A percentile compares a stretch with the other conserved stretches of the same genome.
These are phyloP conservation scores for Rotaria macrura DNA, from an alignment of 2,888 invertebrate species.

Conservation along the genomic window DNA sequence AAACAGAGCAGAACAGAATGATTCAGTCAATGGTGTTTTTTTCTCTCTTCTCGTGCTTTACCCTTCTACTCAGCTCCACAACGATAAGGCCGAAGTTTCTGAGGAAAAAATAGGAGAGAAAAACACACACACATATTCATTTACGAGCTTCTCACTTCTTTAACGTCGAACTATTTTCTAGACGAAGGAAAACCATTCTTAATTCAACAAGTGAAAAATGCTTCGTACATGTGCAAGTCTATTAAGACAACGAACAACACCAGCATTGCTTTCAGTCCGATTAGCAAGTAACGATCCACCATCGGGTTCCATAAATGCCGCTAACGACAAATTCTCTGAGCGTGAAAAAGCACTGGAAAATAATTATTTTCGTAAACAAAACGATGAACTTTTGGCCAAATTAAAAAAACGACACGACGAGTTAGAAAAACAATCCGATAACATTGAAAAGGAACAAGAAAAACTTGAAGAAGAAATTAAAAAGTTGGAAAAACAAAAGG, in stretches of 20 bases:
- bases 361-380: not conserved
- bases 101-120: too few relatives aligned
- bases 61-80: too few relatives aligned
- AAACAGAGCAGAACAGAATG: too few relatives aligned
- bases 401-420: not conserved
- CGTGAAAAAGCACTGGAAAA: conserved; percentile 1
- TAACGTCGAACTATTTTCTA: not conserved
- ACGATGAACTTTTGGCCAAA: not conserved
- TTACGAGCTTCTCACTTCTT: not conserved
- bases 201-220: not conserved
- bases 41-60: too few relatives aligned
- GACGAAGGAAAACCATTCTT: not conserved
- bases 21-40: too few relatives aligned
- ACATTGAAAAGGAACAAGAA: not conserved
- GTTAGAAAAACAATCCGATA: not conserved
- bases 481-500: not conserved
- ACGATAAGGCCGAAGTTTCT: too few relatives aligned
- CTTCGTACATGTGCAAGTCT: not conserved
- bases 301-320: not conserved
- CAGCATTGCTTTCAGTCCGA: not conserved
- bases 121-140: not conserved
- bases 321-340: not conserved
- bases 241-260: not conserved
- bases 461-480: not conserved
- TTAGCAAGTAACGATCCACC: not conserved